Base-by-base conservation (phyloP, 2,797 vertebrate genomes). In the Epinephelus awoara region DNA sequence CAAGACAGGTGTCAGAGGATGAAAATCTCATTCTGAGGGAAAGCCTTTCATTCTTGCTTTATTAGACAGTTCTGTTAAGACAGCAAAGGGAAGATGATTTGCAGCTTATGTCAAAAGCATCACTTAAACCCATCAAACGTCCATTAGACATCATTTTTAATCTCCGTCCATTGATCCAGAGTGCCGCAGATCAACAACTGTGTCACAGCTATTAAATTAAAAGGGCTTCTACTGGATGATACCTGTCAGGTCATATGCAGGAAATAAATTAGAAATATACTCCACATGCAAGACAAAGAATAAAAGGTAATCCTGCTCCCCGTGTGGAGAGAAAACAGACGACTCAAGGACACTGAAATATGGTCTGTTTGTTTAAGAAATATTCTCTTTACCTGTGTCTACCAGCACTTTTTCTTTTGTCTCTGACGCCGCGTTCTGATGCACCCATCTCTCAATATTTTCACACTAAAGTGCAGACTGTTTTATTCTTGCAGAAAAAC, bases 101-200 rank as follows among this genome's bases (percentile, higher is more conserved):
- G 82, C 52, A 18, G 57, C 51, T 69, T 47, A 80, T 75, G 67
- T 84, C 64, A 70, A 69, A 81, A 76, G 65, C 61, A 44, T 82
- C 79, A 77, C 74, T 87, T 87, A 79, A 81, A 79, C 51, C 80
- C 72, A 86, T 91, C 83, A 89, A 79, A 89, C 55, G 21, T 75
- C 83, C 75, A 88, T 88, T 86, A 85, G 76, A 83, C 52, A 65
- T 73, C 19, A 42, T 56, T 66, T 82, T 79, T 71, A 75, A 88
- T 84, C 78, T 80, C 46, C 40, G 65, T 17, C 67, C 61, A 85
- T 72, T 89, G 82, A 89, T 88, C 58, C 57, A 19, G 27, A 75
- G 77, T 9, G 70, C 66, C 9, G 21, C 80, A 79, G 67, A 89
- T 87, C 84, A 85, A 82, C 85, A 86, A 62, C 70, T 65, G 72